Conservation (phyloP, 2,113 vertebrate genomes). For the Xiphophorus couchianus region DNA sequence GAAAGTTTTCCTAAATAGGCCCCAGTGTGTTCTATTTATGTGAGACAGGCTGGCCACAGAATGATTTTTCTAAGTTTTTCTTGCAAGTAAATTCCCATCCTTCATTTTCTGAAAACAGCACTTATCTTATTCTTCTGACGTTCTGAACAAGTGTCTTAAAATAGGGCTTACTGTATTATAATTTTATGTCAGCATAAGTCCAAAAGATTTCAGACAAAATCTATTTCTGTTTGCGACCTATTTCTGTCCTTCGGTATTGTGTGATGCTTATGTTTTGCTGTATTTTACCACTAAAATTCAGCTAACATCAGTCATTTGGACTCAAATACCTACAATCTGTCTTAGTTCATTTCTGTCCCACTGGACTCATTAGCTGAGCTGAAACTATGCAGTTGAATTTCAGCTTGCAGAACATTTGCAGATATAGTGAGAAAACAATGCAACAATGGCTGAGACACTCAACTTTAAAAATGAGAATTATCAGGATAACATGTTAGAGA, state of each 20-base stretch:
- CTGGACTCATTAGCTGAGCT: too few species aligned
- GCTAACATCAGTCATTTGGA: too few species aligned
- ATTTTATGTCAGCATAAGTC: not conserved
- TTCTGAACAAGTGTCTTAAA: constrained; percentile 10
- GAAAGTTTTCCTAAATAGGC: constrained; percentile 69
- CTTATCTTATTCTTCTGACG: constrained; percentile 31
- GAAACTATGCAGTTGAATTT: too few species aligned
- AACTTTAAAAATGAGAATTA: not conserved
- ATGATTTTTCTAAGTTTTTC: constrained; percentile 33
- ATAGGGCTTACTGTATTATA: constrained; percentile 12
- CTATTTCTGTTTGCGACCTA: not conserved
- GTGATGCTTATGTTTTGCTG: too few species aligned
- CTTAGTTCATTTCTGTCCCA: too few species aligned
- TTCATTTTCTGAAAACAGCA: constrained; percentile 31
- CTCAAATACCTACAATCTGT: too few species aligned
- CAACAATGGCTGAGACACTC: not conserved
- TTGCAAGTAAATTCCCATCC: constrained; percentile 30
- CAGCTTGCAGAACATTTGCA: not conserved
- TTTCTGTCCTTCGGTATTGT: too few species aligned
- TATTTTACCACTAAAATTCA: too few species aligned
- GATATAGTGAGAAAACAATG: not conserved
- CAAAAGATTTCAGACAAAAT: not conserved
- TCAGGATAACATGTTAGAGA: not conserved
- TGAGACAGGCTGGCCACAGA: constrained; percentile 35
- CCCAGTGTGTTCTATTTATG: constrained; percentile 64